Evolutionary conservation across 2,888 invertebrate genomes (phyloP).

Genomic region (Pristionchus maxplancki): DNA sequence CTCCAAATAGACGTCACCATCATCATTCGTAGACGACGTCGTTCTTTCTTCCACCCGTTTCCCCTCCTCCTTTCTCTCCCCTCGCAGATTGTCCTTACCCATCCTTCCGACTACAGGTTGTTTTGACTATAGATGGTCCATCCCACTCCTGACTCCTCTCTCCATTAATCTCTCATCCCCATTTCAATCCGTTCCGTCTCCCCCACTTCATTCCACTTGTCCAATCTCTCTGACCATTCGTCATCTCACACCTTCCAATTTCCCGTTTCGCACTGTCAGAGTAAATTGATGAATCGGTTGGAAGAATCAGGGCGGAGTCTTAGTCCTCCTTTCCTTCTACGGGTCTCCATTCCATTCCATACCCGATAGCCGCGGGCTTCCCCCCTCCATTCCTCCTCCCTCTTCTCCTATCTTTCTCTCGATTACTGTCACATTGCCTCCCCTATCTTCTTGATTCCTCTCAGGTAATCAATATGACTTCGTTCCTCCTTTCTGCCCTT

Average conservation of each 20-base stretch:
- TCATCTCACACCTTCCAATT: conserved; percentile 4
- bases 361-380: background rate
- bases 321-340: conserved; percentile 43
- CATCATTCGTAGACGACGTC: background rate
- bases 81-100: conserved; percentile 34
- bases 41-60: background rate
- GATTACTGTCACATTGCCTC: conserved; percentile 5
- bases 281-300: conserved; percentile 45
- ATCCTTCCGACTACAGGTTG: conserved; percentile 2
- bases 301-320: conserved; percentile 41
- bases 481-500: conserved; percentile 15
- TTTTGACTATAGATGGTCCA: conserved; percentile 32
- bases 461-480: conserved; percentile 46
- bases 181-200: conserved; percentile 3
- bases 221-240: conserved; percentile 12
- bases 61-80: background rate
- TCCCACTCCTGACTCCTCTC: conserved; percentile 46
- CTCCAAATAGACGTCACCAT: background rate
- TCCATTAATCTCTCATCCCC: conserved; percentile 37
- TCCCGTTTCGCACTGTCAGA: conserved; percentile 6
- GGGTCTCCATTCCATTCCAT: background rate
- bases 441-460: background rate
- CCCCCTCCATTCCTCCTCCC: background rate
- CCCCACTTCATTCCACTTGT: conserved; percentile 34
- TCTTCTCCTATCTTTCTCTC: background rate